phyloP scores from a whole-genome alignment of 2,797 vertebrate genomes.

The Catostomus latipinnis region DNA sequence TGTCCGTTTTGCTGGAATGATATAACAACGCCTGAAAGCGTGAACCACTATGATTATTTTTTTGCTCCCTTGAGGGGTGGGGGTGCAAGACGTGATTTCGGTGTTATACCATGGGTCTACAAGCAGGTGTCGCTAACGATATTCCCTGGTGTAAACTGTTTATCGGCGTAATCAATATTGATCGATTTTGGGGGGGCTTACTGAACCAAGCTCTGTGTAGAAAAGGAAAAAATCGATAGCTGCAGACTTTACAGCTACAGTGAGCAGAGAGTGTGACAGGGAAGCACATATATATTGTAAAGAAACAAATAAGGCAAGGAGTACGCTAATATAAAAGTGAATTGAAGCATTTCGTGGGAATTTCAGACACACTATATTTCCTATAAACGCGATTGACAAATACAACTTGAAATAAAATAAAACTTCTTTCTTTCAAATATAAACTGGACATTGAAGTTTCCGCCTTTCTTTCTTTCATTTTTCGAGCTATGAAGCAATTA shows the following conservation, averaged over 20 bases:
- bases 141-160: conserved; percentile 75
- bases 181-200: conserved; percentile 86
- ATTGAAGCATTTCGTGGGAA: conserved; percentile 2
- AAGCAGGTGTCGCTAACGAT: conserved; percentile 79
- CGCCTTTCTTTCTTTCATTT: neutral
- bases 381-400: neutral
- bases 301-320: conserved; percentile 18
- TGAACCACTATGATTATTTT: neutral
- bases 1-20: conserved; percentile 51
- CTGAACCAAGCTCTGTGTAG: conserved; percentile 83
- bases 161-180: conserved; percentile 83
- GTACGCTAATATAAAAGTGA: conserved; percentile 8
- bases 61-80: neutral
- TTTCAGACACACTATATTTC: neutral
- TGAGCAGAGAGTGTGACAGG: conserved; percentile 74
- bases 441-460: neutral
- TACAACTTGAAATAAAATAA: too few relatives aligned
- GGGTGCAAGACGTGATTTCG: neutral
- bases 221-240: conserved; percentile 82
- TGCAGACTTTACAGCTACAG: conserved; percentile 85
- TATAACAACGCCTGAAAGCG: conserved; percentile 46
- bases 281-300: conserved; percentile 62
- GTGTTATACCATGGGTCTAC: conserved; percentile 58
- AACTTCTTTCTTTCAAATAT: neutral
- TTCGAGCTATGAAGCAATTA: neutral